These are phyloP conservation scores for Acestrorhynchus altus DNA, from an alignment of 2,797 vertebrate species.

Conservation along the genomic window DNA sequence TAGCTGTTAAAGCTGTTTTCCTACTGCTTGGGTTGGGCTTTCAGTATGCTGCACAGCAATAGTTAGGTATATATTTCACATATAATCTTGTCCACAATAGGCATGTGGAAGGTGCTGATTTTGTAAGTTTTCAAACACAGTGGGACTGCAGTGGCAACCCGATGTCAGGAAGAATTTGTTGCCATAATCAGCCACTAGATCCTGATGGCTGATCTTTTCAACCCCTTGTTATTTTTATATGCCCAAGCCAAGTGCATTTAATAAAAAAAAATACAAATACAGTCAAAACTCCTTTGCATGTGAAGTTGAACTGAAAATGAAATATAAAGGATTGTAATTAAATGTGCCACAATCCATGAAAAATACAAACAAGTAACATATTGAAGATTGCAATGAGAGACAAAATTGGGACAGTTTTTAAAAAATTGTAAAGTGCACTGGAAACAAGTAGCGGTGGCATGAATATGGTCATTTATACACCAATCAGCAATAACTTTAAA, in stretches of 20 bases:
- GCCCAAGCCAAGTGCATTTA: background rate
- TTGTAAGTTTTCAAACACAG: background rate
- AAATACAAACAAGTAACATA: too few relatives aligned
- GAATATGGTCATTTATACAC: too few relatives aligned
- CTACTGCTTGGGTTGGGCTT: background rate
- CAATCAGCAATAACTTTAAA: too few relatives aligned
- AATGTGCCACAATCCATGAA: too few relatives aligned
- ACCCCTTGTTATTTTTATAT: background rate
- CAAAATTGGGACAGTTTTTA: too few relatives aligned
- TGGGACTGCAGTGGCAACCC: background rate
- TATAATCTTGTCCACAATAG: background rate
- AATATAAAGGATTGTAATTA: background rate
- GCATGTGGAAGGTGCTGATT: background rate
- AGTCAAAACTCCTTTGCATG: background rate
- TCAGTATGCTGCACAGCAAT: background rate
- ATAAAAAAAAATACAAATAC: background rate
- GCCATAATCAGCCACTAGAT: background rate
- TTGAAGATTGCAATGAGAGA: too few relatives aligned
- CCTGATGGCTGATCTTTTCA: background rate
- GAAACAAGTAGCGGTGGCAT: too few relatives aligned
- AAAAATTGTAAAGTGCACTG: too few relatives aligned
- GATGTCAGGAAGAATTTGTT: background rate
- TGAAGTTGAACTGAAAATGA: background rate
- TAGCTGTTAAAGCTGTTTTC: conserved; percentile 4
- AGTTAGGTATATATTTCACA: background rate